Evolutionary conservation across 1,140 invertebrate genomes (phyloP), one percentile per base, ranked within the genome.

Genomic region (Zeugodacus cucurbitae): DNA sequence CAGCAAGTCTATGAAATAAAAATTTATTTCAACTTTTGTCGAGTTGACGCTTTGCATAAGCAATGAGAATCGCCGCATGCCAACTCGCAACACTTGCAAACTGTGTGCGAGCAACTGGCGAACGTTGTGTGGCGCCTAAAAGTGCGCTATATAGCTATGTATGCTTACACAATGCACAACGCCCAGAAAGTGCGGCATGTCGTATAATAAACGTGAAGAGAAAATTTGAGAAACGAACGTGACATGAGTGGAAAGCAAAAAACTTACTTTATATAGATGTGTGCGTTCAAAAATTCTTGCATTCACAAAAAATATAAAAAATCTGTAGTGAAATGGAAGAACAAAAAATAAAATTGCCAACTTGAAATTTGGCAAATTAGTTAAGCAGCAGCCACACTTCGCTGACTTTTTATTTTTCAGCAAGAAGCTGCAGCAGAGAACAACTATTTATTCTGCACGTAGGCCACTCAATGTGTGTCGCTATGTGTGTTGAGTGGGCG

Each of bases 11-110:
- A 82, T 82, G 74, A 82, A 82, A 82, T 82, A 82, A 82, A 54
- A 82, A 82, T 82, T 82, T 82, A 82, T 54, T 82, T 54, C 74
- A 82, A 82, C 74, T 82, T 82, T 48, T 82, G 74, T 82, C 41
- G 74, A 82, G 74, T 82, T 82, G 41, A 82, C 74, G 74, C 74
- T 82, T 82, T 82, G 74, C 74, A 82, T 82, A 82, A 82, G 74
- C 74, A 82, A 82, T 82, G 74, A 82, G 74, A n/a, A 62, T 1
- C 70, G 37, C 67, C 34, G 41, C 44, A 48, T 82, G 41, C 41
- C 74, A 29, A 82, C 41, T 82, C 8, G n/a, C 41, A 54, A 29
- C 44, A 34, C 29, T 48, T 10, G 22, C 74, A 48, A 22, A 74
- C 26, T 67, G 62, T 10, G 32, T 17, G 62, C 70, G 10, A 70